Conservation (phyloP, 1,140 invertebrate genomes). For the Meloidogyne hapla region DNA sequence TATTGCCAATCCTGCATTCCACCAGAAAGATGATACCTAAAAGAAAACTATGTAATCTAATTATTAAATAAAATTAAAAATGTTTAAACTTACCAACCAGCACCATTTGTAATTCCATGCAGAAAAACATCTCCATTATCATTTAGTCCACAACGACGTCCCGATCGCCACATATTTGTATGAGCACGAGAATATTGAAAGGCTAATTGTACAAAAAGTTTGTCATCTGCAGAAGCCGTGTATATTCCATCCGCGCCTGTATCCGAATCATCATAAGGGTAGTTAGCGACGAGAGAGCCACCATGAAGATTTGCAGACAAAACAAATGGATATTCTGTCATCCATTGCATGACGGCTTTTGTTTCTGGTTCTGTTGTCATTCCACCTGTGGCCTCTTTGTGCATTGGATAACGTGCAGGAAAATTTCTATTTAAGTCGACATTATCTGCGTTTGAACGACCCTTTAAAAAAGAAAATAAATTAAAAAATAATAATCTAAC, state of each 20-base stretch:
- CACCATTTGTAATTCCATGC: conserved; percentile 81
- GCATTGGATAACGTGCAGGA: conserved; percentile 79
- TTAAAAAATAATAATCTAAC: conserved; percentile 25
- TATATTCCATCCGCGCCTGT: conserved; percentile 68
- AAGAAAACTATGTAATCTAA: not conserved
- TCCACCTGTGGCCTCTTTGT: conserved; percentile 71
- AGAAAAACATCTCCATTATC: conserved; percentile 55
- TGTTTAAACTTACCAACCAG: conserved; percentile 70
- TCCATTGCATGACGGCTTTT: conserved; percentile 85
- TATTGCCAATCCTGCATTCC: conserved; percentile 99
- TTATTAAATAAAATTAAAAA: not conserved
- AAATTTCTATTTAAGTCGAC: conserved; percentile 95
- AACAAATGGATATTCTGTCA: conserved; percentile 81
- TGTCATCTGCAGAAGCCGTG: conserved; percentile 73
- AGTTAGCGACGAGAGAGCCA: conserved; percentile 84
- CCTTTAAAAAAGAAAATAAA: conserved; percentile 62
- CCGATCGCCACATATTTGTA: conserved; percentile 62
- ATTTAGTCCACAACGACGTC: conserved; percentile 53
- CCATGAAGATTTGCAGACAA: conserved; percentile 94
- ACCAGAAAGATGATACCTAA: conserved; percentile 57
- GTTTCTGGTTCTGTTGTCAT: conserved; percentile 76
- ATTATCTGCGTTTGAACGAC: conserved; percentile 78
- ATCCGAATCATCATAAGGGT: conserved; percentile 80
- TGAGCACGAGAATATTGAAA: conserved; percentile 73
- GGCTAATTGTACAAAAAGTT: conserved; percentile 79